Conservation (phyloP, 2,113 vertebrate genomes). For the Oncorhynchus kisutch region DNA sequence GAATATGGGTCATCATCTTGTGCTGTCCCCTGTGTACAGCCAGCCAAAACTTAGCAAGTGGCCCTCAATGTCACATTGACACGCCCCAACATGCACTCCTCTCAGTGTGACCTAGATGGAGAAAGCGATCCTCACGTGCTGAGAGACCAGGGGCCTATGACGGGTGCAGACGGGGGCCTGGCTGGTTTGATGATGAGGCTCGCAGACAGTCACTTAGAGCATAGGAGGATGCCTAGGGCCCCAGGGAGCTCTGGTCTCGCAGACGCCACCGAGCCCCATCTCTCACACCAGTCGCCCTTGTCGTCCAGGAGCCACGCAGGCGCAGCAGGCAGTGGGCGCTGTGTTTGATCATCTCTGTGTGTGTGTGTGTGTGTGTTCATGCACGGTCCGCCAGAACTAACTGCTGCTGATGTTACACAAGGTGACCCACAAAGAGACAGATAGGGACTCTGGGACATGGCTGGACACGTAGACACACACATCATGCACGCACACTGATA, state of each 20-base stretch:
- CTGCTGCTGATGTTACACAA: conserved; percentile 58
- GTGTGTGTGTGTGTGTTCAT: neutral
- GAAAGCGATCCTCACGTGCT: conserved; percentile 25
- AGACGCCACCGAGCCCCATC: neutral
- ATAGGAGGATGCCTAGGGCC: neutral
- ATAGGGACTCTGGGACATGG: conserved; percentile 16
- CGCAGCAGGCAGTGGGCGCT: neutral
- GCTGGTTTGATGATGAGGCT: neutral
- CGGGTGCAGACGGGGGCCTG: neutral
- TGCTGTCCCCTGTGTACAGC: conserved; percentile 11
- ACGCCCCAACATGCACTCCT: conserved; percentile 46
- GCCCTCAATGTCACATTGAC: conserved; percentile 66
- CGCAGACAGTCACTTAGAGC: neutral
- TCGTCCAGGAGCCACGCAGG: neutral
- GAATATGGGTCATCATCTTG: conserved; percentile 34
- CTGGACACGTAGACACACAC: neutral
- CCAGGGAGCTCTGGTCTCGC: neutral
- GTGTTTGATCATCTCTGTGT: neutral
- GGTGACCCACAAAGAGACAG: conserved; percentile 59
- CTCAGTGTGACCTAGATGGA: conserved; percentile 63
- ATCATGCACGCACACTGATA: conserved; percentile 15
- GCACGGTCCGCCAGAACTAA: conserved; percentile 49
- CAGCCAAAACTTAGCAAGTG: conserved; percentile 20
- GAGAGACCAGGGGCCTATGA: conserved; percentile 27
- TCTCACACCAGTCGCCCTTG: neutral